Conservation (phyloP, 1,140 invertebrate species). For the Gonatopus flavifemur region DNA sequence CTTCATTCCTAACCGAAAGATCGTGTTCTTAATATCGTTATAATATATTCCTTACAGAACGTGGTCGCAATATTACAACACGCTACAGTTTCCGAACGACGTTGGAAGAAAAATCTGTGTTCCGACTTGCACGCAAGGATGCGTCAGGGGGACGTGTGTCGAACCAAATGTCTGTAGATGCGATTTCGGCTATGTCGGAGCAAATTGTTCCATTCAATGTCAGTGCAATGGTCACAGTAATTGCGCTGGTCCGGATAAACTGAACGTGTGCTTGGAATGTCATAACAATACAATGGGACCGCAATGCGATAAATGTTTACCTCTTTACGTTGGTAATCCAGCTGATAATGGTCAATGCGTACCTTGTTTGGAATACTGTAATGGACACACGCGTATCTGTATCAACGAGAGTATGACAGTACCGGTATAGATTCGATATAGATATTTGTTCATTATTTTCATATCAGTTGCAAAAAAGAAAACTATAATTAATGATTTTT, state of each 20-base stretch:
- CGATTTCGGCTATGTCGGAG: constrained; percentile 93
- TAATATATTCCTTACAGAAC: no score
- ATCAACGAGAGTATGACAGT: constrained; percentile 64
- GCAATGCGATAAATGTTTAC: constrained; percentile 86
- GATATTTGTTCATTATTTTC: background rate
- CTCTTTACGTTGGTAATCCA: constrained; percentile 89
- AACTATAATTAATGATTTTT: background rate
- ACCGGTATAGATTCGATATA: constrained; percentile 31
- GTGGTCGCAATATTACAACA: constrained; percentile 18
- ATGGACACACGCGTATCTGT: constrained; percentile 85
- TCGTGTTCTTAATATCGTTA: no score
- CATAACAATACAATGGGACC: constrained; percentile 88
- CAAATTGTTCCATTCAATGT: constrained; percentile 91
- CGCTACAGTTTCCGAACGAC: no score
- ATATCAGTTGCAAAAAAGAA: background rate
- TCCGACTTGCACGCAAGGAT: constrained; percentile 86
- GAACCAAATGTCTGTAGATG: constrained; percentile 85
- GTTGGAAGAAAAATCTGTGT: constrained; percentile 64
- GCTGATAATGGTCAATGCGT: constrained; percentile 82
- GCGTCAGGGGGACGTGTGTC: constrained; percentile 83
- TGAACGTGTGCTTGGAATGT: constrained; percentile 82
- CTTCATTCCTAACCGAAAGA: no score
- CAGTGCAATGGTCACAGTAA: constrained; percentile 93
- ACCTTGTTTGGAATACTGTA: constrained; percentile 85
- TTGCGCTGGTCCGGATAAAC: constrained; percentile 81